Conservation (phyloP, 2,113 vertebrate genomes). For the Colinus virginianus region DNA sequence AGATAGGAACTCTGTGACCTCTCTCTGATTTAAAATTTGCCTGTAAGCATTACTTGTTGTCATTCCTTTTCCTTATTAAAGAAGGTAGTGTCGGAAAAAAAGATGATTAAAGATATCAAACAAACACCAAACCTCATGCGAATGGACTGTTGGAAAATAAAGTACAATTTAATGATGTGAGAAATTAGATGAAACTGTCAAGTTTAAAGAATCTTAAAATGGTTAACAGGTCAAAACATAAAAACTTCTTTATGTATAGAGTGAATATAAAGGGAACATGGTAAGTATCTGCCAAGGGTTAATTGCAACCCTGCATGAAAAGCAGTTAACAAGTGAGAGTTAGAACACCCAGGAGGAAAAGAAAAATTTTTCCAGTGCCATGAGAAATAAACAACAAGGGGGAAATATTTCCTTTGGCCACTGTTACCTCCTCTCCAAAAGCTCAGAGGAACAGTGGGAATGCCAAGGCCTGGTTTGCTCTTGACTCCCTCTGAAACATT, state of each 20-base stretch:
- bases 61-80: constrained; percentile 49
- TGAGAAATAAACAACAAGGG: constrained; percentile 89
- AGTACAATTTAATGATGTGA: constrained; percentile 78
- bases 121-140: constrained; percentile 73
- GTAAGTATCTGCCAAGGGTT: constrained; percentile 85
- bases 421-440: constrained; percentile 81
- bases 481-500: constrained; percentile 84
- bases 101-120: constrained; percentile 72
- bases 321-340: constrained; percentile 94
- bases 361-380: constrained; percentile 86
- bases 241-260: constrained; percentile 79
- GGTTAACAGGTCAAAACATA: constrained; percentile 79
- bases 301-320: constrained; percentile 90
- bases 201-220: constrained; percentile 79
- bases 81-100: constrained; percentile 48
- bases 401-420: constrained; percentile 88
- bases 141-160: constrained; percentile 68
- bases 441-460: constrained; percentile 82
- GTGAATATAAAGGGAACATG: constrained; percentile 69
- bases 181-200: constrained; percentile 80
- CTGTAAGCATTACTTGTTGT: constrained; percentile 36
- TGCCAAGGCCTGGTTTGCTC: constrained; percentile 80
- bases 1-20: constrained; percentile 45
- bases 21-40: constrained; percentile 31
- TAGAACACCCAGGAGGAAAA: constrained; percentile 90